A percentile compares a stretch with the other conserved stretches of the same genome.
Conservation (phyloP, 2,797 vertebrate genomes). For the Parauchenoglanis ngamensis region DNA sequence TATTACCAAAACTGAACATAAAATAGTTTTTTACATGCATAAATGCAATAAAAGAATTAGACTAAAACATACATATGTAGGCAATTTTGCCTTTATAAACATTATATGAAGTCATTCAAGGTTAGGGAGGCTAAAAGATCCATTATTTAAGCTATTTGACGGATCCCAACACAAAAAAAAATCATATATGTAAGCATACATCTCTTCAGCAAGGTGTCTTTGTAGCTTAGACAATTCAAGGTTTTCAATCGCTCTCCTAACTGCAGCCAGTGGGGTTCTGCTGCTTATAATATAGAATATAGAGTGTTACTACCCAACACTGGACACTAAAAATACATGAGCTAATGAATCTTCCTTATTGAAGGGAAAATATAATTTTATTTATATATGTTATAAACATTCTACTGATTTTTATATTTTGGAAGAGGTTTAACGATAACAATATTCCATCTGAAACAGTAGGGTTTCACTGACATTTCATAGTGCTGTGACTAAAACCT, state of each 20-base stretch:
- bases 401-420: conserved; percentile 10
- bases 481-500: background rate
- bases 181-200: background rate
- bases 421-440: conserved; percentile 17
- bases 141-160: background rate
- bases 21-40: background rate
- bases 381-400: background rate
- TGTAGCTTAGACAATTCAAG: background rate
- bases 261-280: background rate
- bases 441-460: conserved; percentile 43
- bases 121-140: background rate
- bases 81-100: no score
- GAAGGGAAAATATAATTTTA: background rate
- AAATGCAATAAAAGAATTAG: background rate
- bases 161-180: background rate
- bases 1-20: background rate
- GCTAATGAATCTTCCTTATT: background rate
- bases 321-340: background rate
- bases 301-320: background rate
- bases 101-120: no score
- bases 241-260: background rate
- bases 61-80: background rate
- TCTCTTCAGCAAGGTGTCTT: background rate
- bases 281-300: background rate
- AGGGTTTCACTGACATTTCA: background rate